Conservation (phyloP, 2,113 vertebrate genomes). For the Ptychochromis oligacanthus region DNA sequence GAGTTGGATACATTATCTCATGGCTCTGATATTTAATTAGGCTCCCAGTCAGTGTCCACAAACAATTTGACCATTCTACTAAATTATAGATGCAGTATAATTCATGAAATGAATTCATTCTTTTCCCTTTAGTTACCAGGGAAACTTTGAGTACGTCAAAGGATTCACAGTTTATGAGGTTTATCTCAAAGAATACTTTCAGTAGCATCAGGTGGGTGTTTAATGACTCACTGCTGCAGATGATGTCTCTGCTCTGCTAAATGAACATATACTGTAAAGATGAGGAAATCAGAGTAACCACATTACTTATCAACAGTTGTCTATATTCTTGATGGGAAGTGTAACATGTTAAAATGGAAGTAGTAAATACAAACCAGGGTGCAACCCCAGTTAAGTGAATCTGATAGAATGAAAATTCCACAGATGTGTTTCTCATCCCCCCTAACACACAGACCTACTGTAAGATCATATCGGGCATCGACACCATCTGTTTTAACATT, state of each 20-base stretch:
- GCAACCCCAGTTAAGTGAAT: neutral
- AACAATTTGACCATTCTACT: slow-evolving; percentile 18
- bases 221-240: slow-evolving; percentile 27
- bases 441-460: neutral
- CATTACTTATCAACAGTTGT: neutral
- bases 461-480: neutral
- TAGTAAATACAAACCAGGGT: neutral
- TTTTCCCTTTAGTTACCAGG: slow-evolving; percentile 19
- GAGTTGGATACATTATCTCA: slow-evolving; percentile 13
- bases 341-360: neutral
- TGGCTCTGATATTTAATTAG: slow-evolving; percentile 48
- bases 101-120: slow-evolving; percentile 10
- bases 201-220: slow-evolving; percentile 31
- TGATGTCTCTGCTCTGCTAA: neutral
- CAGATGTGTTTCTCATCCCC: neutral
- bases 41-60: slow-evolving; percentile 17
- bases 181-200: slow-evolving; percentile 25
- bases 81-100: slow-evolving; percentile 15
- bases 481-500: neutral
- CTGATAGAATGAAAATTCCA: neutral
- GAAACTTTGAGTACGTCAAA: slow-evolving; percentile 36
- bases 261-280: neutral
- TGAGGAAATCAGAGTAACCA: neutral
- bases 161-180: slow-evolving; percentile 22
- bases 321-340: neutral